These are phyloP conservation scores for Lamellibrachia satsuma DNA, from an alignment of 2,888 invertebrate species.

Conservation along the genomic window DNA sequence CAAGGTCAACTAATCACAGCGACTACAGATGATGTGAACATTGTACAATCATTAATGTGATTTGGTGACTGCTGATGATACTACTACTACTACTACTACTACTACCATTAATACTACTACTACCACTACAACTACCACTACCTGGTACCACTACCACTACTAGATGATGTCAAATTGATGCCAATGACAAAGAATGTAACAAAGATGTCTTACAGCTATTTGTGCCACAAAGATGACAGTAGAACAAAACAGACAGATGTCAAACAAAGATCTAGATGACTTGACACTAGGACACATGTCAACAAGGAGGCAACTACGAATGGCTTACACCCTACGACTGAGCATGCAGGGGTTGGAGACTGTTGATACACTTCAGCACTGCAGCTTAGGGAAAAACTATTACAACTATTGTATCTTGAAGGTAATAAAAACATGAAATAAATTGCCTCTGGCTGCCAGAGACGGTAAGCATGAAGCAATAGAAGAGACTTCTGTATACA, in stretches of 20 bases:
- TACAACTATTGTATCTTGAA: background rate
- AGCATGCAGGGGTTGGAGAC: background rate
- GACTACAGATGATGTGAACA: background rate
- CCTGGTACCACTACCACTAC: background rate
- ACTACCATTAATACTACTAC: background rate
- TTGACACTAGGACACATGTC: too few relatives aligned
- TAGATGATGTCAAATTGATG: background rate
- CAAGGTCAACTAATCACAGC: background rate
- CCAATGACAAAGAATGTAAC: too few relatives aligned
- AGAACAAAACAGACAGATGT: too few relatives aligned
- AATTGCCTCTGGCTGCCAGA: background rate
- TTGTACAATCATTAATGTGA: background rate
- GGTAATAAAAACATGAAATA: too few relatives aligned
- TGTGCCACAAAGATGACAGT: too few relatives aligned
- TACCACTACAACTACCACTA: background rate
- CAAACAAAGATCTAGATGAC: too few relatives aligned
- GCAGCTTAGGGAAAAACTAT: background rate
- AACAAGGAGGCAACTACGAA: too few relatives aligned
- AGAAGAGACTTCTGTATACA: background rate
- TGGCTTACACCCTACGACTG: background rate
- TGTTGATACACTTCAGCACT: background rate
- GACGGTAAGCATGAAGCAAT: background rate
- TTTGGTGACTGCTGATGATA: background rate
- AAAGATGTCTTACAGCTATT: too few relatives aligned
- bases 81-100: background rate